Base-by-base conservation (phyloP, 2,113 vertebrate genomes). In the Colius striatus region DNA sequence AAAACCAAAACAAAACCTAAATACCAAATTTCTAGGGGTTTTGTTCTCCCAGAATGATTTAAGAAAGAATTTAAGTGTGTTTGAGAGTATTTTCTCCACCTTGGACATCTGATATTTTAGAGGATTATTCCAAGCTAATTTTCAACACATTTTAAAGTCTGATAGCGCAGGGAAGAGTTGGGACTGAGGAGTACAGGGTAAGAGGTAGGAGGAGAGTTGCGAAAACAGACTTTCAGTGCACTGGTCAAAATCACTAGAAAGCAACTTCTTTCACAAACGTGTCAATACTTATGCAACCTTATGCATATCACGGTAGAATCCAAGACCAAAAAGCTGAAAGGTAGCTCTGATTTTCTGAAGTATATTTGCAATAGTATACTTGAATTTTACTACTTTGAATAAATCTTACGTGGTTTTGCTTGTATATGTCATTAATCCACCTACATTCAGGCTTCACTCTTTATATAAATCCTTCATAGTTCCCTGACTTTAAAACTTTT, bases 151-250 rank as follows among this genome's bases (percentile, higher is more conserved):
- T 78, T 67, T 27, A 15, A 77, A 78, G 47, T n/a, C 23, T 45
- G 15, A 11, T 62, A 50, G 10, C 21, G 11, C 25, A 48, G 12
- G 20, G 23, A 41, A 75, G 20, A 51, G 5, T 58, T 25, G 6
- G 4, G 5, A 6, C 16, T 29, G 8, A 41, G 38, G 38, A 41
- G 12, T 41, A 41, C 12, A 12, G 38, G 38, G 38, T 41, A 41
- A 41, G 3, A 4, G 5, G 2, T 30, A 11, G 6, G 15, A 9
- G 16, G 4, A 63, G 17, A 43, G 21, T 7, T 72, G 15, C 2
- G 53, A 30, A 60, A 62, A 48, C 7, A 87, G 26, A 65, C 9
- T 71, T 72, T 61, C 16, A 62, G 5, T 53, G 15, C 3, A 3
- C 6, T 57, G 9, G 9, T 65, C 58, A 61, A 36, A 87, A 88